Evolutionary conservation across 2,113 vertebrate genomes (phyloP), one percentile per base, ranked within the genome.

Genomic region (Mustela nigripes): DNA sequence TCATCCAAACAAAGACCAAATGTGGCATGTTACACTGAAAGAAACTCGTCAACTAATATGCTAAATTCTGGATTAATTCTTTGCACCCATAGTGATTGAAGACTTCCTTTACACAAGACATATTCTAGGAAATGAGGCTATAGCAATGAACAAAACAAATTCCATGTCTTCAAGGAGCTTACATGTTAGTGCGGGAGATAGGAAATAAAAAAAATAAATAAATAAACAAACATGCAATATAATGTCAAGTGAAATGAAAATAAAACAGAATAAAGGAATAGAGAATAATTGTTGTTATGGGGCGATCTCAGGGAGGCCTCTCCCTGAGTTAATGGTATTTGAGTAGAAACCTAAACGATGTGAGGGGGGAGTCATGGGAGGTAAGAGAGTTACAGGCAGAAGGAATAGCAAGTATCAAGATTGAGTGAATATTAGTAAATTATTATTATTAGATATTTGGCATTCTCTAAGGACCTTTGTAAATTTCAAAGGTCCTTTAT

Each of bases 121-220:
- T 91, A 26, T 73, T 86, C 73, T 86, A 73, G 45, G 24, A 24
- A 87, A 81, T 48, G 14, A 74, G 45, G 4, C 80, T 93, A 45
- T 58, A 48, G 33, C 36, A 74, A 94, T 76, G 60, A 80, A 86
- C 42, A 63, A 91, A 91, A 79, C 58, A 91, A 33, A 45, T 63
- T 73, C 8, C 65, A 85, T 45, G n/a, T 58, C 16, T 53, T 63
- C n/a, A 56, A 73, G 26, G 28, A 91, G 19, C n/a, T 80, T 85
- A 71, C 21, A 24, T 90, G 26, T 79, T 93, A 91, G 26, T 80
- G 3, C 9, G 33, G 11, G 50, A 73, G 63, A 42, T 71, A 69
- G 95, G 76, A 93, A 63, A 74, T 45, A 60, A 87, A 87, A 87
- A 87, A 14, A 69, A 85, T 19, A 90, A 63, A 85, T 19, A 90